Percentiles rank a stretch among this genome's conserved stretches.
phyloP scores from a whole-genome alignment of 2,797 vertebrate species.

The Rhynchotus rufescens region DNA sequence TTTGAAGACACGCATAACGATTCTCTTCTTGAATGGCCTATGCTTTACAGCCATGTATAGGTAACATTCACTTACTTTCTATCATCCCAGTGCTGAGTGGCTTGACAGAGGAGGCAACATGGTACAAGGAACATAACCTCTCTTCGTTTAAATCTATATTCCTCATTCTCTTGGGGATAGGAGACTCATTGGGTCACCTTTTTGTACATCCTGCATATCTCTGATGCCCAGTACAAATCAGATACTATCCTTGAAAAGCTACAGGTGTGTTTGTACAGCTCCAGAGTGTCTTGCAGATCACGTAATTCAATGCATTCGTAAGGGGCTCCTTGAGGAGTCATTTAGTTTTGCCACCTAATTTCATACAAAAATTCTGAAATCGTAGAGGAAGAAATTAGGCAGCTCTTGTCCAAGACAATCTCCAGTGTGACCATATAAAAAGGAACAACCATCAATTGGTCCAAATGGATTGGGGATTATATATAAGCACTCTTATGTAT shows the following conservation, averaged over 20 bases:
- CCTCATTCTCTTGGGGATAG: not conserved
- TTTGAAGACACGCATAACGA: not conserved
- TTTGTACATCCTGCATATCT: not conserved
- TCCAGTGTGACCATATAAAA: slow-evolving; percentile 46
- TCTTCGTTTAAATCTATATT: not conserved
- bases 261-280: not conserved
- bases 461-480: too few species aligned
- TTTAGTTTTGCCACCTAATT: slow-evolving; percentile 28
- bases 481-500: too few species aligned
- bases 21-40: not conserved
- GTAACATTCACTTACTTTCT: not conserved
- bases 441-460: slow-evolving; percentile 27
- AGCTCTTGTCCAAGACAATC: not conserved
- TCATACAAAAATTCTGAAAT: slow-evolving; percentile 50
- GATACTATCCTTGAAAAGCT: not conserved
- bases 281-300: not conserved
- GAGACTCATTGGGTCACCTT: not conserved
- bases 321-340: not conserved
- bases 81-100: not conserved
- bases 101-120: not conserved
- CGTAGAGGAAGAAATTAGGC: slow-evolving; percentile 7
- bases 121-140: not conserved
- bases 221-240: not conserved
- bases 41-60: not conserved
- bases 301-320: not conserved